Percentiles rank a stretch among this genome's conserved stretches.
phyloP scores from a whole-genome alignment of 2,113 vertebrate genomes.

The Bolborhynchus lineola region DNA sequence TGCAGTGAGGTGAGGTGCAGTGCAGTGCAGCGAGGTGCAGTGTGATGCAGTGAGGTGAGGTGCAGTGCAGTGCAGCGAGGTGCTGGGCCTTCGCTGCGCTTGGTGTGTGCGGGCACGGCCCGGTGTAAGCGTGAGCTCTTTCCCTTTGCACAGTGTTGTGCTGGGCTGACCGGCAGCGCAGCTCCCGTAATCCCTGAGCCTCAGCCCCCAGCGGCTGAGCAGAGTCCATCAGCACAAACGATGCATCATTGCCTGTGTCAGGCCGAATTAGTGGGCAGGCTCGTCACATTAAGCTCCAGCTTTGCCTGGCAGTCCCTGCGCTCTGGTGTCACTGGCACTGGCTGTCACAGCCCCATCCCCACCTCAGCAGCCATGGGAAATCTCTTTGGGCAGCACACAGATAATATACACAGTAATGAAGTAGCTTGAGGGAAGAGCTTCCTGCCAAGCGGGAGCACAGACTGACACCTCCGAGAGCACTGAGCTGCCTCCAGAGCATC shows the following conservation, averaged over 20 bases:
- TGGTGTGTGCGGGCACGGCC: not conserved
- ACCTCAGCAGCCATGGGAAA: conserved; percentile 24
- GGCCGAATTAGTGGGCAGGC: conserved; percentile 61
- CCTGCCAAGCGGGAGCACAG: not conserved
- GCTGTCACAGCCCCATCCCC: not conserved
- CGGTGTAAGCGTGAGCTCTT: not conserved
- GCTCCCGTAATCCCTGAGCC: not conserved
- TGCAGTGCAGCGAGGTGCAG: not conserved
- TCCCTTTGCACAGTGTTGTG: not conserved
- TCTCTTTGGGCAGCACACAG: conserved; percentile 5
- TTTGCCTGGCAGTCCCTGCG: conserved; percentile 52
- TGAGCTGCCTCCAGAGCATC: not conserved
- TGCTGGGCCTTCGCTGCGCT: not conserved
- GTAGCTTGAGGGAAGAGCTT: not conserved
- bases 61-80: too few relatives aligned
- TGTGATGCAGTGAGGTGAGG: not conserved
- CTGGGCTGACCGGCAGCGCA: not conserved
- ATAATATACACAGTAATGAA: not conserved
- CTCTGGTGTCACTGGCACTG: conserved; percentile 48
- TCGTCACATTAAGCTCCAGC: conserved; percentile 49
- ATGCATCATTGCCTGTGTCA: conserved; percentile 64
- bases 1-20: not conserved
- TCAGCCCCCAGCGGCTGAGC: conserved; percentile 5
- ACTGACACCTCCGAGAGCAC: not conserved
- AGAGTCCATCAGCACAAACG: not conserved